Evolutionary conservation across 2,113 vertebrate genomes (phyloP).

Genomic region (Phyllopteryx taeniolatus): DNA sequence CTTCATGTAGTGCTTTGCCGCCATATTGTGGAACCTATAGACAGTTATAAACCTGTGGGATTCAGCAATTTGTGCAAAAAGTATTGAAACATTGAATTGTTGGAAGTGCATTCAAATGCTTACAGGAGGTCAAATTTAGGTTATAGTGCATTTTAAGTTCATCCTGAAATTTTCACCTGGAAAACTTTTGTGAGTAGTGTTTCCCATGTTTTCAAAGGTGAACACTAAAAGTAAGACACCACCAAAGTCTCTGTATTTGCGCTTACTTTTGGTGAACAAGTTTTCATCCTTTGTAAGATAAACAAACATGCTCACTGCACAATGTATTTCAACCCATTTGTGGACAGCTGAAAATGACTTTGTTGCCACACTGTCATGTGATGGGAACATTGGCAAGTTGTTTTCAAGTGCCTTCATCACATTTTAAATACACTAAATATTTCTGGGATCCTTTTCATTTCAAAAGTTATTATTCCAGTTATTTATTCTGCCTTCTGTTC

Average conservation of each 20-base stretch:
- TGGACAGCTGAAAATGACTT: neutral
- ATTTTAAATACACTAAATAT: conserved; percentile 3
- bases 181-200: neutral
- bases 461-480: conserved; percentile 10
- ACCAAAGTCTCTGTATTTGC: neutral
- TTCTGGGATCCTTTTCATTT: conserved; percentile 2
- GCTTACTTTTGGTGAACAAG: neutral
- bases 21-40: too few species aligned
- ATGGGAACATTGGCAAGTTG: neutral
- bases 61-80: too few species aligned
- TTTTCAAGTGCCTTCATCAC: conserved; percentile 46
- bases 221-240: conserved; percentile 15
- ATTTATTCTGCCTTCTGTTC: neutral
- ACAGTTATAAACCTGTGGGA: too few species aligned
- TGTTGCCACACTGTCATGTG: neutral
- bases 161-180: too few species aligned
- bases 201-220: neutral
- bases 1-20: too few species aligned
- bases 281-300: neutral
- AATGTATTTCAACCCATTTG: neutral
- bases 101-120: too few species aligned
- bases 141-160: too few species aligned
- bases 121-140: too few species aligned
- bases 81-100: too few species aligned
- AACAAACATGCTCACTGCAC: neutral